Conservation (phyloP, 2,797 vertebrate genomes). For the Onychomys torridus region DNA sequence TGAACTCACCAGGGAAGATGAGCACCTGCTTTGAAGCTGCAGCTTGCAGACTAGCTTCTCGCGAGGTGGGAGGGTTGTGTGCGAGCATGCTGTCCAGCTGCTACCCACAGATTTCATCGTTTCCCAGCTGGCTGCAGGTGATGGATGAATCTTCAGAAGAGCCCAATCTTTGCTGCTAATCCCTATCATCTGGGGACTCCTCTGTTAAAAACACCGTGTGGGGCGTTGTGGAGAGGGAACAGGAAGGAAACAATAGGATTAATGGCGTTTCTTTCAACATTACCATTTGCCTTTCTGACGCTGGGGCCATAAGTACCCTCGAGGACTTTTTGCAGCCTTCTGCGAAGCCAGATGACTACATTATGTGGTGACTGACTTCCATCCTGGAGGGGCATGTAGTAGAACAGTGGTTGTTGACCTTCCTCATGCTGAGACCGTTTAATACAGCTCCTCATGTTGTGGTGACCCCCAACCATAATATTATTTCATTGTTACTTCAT, state of each 20-base stretch:
- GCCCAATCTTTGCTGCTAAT: not conserved
- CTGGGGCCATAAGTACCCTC: not conserved
- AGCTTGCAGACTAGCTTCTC: not conserved
- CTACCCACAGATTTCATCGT: not conserved
- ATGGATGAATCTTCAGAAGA: not conserved
- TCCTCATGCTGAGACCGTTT: not conserved
- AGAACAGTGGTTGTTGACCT: not conserved
- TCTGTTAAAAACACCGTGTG: not conserved
- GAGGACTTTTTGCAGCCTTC: not conserved
- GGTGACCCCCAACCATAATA: not conserved
- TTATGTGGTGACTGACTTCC: not conserved
- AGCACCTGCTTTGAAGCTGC: not conserved
- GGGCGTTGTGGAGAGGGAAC: not conserved
- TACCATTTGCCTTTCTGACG: not conserved
- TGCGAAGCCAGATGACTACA: not conserved
- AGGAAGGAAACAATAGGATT: not conserved
- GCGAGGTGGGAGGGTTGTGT: not conserved
- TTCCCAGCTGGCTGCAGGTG: not conserved
- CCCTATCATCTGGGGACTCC: not conserved
- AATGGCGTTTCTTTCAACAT: not conserved
- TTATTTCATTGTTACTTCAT: not conserved
- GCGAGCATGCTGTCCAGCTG: too few relatives aligned
- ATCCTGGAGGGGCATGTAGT: not conserved
- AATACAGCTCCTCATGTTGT: not conserved
- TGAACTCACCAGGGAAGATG: not conserved